Evolutionary conservation across 2,113 vertebrate genomes (phyloP).

Genomic region (Pseudorectes ferrugineus): DNA sequence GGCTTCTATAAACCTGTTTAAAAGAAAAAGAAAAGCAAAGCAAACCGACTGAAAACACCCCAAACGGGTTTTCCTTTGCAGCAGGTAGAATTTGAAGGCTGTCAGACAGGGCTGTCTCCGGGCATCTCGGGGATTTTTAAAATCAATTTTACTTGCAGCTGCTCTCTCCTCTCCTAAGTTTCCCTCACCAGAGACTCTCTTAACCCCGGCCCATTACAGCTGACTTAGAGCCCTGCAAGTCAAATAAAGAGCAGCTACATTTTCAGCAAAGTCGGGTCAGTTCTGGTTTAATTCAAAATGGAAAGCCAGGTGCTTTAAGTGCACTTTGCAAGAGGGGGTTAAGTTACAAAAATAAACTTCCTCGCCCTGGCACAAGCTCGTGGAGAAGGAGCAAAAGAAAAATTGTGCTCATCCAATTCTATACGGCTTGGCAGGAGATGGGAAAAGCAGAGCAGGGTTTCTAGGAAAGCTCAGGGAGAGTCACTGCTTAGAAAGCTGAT

Average conservation of each 20-base stretch:
- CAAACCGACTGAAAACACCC: neutral
- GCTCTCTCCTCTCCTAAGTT: neutral
- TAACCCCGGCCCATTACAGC: neutral
- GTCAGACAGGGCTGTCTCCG: neutral
- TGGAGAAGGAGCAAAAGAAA: neutral
- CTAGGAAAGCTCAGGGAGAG: slow-evolving; percentile 50
- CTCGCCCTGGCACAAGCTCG: neutral
- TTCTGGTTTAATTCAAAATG: neutral
- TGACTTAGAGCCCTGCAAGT: neutral
- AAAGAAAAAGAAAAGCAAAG: neutral
- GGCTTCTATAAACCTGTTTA: neutral
- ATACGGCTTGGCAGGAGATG: slow-evolving; percentile 47
- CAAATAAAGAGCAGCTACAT: slow-evolving; percentile 5
- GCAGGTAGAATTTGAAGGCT: neutral
- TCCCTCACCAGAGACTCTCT: neutral
- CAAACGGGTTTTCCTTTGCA: neutral
- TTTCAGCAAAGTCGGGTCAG: neutral
- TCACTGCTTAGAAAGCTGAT: slow-evolving; percentile 54
- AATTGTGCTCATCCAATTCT: slow-evolving; percentile 50
- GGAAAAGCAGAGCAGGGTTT: slow-evolving; percentile 56
- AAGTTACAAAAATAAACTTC: slow-evolving; percentile 54
- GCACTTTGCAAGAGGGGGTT: slow-evolving; percentile 46
- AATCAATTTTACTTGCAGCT: neutral
- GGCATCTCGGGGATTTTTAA: neutral
- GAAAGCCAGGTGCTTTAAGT: slow-evolving; percentile 31